Evolutionary conservation across 2,888 invertebrate species (phyloP), one percentile per base, ranked within the genome.

Genomic region (Drosophila lutescens): DNA sequence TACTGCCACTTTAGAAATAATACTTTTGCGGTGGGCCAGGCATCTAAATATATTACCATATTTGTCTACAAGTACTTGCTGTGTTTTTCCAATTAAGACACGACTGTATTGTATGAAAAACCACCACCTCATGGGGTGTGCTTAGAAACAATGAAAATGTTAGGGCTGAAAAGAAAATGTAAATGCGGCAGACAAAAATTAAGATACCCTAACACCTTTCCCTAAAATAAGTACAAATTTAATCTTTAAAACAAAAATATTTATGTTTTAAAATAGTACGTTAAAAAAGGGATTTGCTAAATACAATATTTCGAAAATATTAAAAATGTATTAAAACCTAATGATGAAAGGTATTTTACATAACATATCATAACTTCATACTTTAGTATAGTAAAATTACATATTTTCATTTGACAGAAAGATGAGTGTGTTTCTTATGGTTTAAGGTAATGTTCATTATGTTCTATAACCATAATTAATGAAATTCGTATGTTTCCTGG

Each of bases 1-100:
- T 44, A 38, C 20, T 1, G 46, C 13, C 23, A 75, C 62, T 80
- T 56, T 57, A 75, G 40, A 69, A 75, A 74, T 76, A 69, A 54
- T 65, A 46, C 40, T 59, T 34, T 10, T 34, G 32, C 10, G 32
- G 4, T 51, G 44, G 62, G 23, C 34, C 53, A 62, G 62, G 41
- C 65, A 58, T 38, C 43, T 44, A 9, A 34, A 53, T n/a, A 34
- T 38, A 53, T 44, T 17, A 36, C 36, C 17, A 34, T 34, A 34
- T 59, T 53, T 34, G 34, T 12, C 5, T 15, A 12, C 12, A 10
- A n/a, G 51, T 40, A 40, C 32, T 40, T 59, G 34, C 34, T 34
- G 34, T 34, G 5, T 34, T 12, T 34, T 34, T 12, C 12, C 34
- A 13, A 12, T 34, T 5, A 5, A 34, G 12, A 34, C 12, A 12